phyloP scores from a whole-genome alignment of 2,797 vertebrate genomes.

The Chloroceryle amazona region DNA sequence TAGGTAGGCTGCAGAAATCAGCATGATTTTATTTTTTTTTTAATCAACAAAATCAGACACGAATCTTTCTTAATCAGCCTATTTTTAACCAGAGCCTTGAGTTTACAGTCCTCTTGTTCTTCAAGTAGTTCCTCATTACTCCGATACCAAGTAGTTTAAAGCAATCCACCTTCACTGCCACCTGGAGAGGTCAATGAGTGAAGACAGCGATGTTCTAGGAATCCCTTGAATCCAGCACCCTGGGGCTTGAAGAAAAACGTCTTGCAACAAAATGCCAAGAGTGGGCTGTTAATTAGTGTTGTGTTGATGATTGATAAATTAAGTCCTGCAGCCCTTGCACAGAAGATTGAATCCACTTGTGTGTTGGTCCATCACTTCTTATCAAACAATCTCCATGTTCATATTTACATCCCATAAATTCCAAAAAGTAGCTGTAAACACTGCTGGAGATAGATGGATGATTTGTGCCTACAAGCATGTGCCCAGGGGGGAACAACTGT shows the following conservation, averaged over 20 bases:
- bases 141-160: neutral
- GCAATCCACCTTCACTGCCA: neutral
- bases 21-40: neutral
- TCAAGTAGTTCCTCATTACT: neutral
- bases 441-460: neutral
- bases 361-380: neutral
- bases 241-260: neutral
- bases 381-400: neutral
- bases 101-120: neutral
- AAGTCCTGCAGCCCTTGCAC: neutral
- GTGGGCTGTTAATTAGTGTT: neutral
- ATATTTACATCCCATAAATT: neutral
- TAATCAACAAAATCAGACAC: neutral
- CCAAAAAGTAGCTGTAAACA: neutral
- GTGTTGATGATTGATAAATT: neutral
- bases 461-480: neutral
- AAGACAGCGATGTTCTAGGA: neutral
- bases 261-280: neutral
- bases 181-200: neutral
- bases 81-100: neutral
- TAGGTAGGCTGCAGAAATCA: neutral
- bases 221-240: neutral
- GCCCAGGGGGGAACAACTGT: conserved; percentile 2
- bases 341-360: neutral
- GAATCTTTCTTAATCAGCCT: neutral